Base-by-base conservation (phyloP, 2,888 invertebrate genomes). In the Chironomus riparius region DNA sequence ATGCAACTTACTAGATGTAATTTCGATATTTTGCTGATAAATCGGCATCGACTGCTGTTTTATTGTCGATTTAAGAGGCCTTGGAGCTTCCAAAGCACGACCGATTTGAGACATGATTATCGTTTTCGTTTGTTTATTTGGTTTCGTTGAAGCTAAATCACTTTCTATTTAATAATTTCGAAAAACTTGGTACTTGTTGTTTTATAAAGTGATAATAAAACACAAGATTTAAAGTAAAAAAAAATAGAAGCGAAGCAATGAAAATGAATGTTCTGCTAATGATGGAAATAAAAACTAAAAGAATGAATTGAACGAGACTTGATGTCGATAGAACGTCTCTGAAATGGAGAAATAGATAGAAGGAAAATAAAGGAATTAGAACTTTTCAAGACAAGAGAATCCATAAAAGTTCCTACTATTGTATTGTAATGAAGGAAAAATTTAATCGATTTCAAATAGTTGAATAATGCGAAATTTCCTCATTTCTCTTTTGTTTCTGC, bases 41-140 rank as follows among this genome's bases (percentile, higher is more conserved):
- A 86, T 85, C 78, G 85, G 84, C 81, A 87, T 87, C 81, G 87
- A 87, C 28, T 72, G 72, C 5, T 72, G 72, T 13, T 72, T 72
- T 18, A 72, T 72, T 79, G 87, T 86, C 79, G 84, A 81, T 85
- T 91, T 91, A 79, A 91, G 85, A 81, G 91, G 91, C 83, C 91
- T 87, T 80, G 91, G 91, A 81, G 91, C 88, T 85, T 91, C 91
- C 77, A 89, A 88, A 80, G 88, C 88, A 84, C 90, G 87, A 84
- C 88, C 88, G 85, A 88, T 87, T 86, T 88, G 88, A 77, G 84
- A 83, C 84, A 84, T 84, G 47, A 10, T 70, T 7, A 65, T 65
- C 56, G 56, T 56, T 56, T 38, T 38, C 38, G 38, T 38, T 50
- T 38, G 10, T 10, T 38, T 28, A 4, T 38, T 38, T 38, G 5